Evolutionary conservation across 2,113 vertebrate species (phyloP).

Genomic region (Nanorana parkeri): DNA sequence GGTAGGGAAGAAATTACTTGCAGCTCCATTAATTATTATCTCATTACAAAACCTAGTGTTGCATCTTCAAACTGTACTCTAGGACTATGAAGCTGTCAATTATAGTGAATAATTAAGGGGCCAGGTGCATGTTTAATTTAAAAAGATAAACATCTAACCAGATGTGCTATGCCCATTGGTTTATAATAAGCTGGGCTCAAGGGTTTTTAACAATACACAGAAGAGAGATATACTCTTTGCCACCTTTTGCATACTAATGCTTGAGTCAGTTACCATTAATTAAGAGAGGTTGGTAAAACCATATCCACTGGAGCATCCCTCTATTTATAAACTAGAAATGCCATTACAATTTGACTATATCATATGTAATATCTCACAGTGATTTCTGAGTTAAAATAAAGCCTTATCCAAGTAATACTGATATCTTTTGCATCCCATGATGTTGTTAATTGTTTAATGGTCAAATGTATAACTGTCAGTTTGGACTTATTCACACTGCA

Average conservation of each 20-base stretch:
- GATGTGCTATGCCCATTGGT: constrained; percentile 68
- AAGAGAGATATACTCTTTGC: constrained; percentile 36
- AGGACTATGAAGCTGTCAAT: constrained; percentile 70
- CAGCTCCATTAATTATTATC: constrained; percentile 72
- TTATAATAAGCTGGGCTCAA: constrained; percentile 68
- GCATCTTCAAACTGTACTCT: constrained; percentile 63
- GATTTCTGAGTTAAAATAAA: no score
- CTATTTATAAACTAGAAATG: not conserved
- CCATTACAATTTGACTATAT: not conserved
- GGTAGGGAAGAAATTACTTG: constrained; percentile 64
- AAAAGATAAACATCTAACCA: constrained; percentile 72
- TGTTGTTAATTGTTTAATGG: no score
- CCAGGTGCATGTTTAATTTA: constrained; percentile 74
- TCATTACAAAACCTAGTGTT: constrained; percentile 68
- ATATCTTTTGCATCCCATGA: no score
- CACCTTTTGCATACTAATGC: constrained; percentile 32
- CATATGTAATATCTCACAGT: no score
- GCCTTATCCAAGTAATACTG: no score
- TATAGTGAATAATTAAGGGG: constrained; percentile 72
- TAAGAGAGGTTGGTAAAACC: not conserved
- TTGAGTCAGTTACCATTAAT: constrained; percentile 24
- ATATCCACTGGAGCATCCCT: not conserved
- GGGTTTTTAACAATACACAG: constrained; percentile 59
- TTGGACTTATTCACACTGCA: no score
- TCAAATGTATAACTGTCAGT: no score